Conservation (phyloP, 35 echinoderm and acorn worm genomes). For the Heliocidaris erythrogramma region DNA sequence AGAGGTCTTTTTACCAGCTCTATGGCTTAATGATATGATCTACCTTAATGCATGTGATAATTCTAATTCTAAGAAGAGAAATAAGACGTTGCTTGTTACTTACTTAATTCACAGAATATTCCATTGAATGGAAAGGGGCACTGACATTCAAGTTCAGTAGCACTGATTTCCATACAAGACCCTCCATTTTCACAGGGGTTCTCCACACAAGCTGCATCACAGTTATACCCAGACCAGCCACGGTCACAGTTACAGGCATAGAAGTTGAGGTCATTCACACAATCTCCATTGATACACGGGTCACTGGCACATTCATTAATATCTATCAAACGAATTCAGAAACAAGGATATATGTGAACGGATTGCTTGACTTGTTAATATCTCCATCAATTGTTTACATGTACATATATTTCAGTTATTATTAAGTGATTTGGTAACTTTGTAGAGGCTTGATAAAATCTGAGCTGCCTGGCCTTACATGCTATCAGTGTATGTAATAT, state of each 20-base stretch:
- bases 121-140: constrained; percentile 75
- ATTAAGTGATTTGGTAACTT: too few species aligned
- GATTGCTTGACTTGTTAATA: background rate
- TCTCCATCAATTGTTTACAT: too few species aligned
- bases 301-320: constrained; percentile 78
- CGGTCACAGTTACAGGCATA: constrained; percentile 80
- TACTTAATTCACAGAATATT: constrained; percentile 87
- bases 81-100: constrained; percentile 26
- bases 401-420: too few species aligned
- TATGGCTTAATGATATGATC: too few species aligned
- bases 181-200: constrained; percentile 79
- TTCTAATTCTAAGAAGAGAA: too few species aligned
- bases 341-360: background rate
- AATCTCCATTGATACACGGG: constrained; percentile 82
- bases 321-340: constrained; percentile 45
- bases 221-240: constrained; percentile 81
- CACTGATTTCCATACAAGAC: constrained; percentile 38
- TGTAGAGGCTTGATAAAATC: too few species aligned
- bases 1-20: too few species aligned
- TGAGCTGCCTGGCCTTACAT: too few species aligned
- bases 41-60: too few species aligned
- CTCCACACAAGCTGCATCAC: constrained; percentile 71
- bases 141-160: constrained; percentile 44
- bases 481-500: too few species aligned
- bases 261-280: constrained; percentile 67